phyloP scores from a whole-genome alignment of 2,113 vertebrate species.

The Pleuronectes platessa region DNA sequence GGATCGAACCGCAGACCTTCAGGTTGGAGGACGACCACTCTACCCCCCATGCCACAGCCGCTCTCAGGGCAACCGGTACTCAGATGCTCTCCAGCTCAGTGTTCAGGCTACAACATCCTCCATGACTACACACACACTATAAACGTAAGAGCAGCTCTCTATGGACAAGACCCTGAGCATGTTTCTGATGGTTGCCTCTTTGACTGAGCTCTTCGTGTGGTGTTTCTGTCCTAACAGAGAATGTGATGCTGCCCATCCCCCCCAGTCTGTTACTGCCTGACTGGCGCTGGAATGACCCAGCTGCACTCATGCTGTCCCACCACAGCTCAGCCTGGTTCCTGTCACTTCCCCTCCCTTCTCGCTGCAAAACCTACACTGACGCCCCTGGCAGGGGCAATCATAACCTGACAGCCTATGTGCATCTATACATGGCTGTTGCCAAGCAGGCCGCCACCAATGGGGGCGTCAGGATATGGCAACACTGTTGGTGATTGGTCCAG shows the following conservation, averaged over 20 bases:
- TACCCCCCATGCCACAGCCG: too few species aligned
- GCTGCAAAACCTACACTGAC: slow-evolving; percentile 20
- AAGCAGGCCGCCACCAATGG: slow-evolving; percentile 27
- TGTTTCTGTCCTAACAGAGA: neutral
- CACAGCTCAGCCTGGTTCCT: slow-evolving; percentile 48
- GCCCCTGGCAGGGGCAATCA: slow-evolving; percentile 40
- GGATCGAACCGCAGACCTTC: too few species aligned
- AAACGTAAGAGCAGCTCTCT: neutral
- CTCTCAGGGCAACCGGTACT: slow-evolving; percentile 27
- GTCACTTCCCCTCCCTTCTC: slow-evolving; percentile 4
- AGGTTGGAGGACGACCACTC: too few species aligned
- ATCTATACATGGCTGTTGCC: slow-evolving; percentile 53
- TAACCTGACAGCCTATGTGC: slow-evolving; percentile 50
- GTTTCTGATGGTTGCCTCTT: slow-evolving; percentile 9
- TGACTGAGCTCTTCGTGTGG: neutral
- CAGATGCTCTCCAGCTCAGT: neutral
- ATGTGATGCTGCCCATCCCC: slow-evolving; percentile 39
- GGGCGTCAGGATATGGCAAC: neutral
- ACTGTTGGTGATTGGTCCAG: slow-evolving; percentile 16
- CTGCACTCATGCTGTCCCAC: slow-evolving; percentile 56
- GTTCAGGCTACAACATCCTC: neutral
- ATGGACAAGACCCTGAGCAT: neutral
- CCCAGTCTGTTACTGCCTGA: slow-evolving; percentile 48
- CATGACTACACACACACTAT: slow-evolving; percentile 11
- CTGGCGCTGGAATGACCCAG: slow-evolving; percentile 54